These are phyloP conservation scores for Maconellicoccus hirsutus DNA, from an alignment of 1,140 invertebrate species.

Conservation along the genomic window DNA sequence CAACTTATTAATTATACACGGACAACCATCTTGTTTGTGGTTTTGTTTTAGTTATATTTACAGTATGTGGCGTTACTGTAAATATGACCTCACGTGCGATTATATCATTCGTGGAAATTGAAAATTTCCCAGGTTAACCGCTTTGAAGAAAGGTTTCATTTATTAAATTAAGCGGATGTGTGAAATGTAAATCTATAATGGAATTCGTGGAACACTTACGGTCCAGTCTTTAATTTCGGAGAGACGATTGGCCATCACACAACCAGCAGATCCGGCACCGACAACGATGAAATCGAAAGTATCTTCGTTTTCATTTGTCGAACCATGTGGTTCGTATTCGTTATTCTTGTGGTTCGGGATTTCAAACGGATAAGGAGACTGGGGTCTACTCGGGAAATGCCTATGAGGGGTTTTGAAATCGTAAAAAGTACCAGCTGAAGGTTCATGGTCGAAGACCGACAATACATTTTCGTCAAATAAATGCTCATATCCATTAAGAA, in stretches of 20 bases:
- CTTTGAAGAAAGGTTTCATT: too few relatives aligned
- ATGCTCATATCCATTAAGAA: slow-evolving; percentile 25
- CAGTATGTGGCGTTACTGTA: too few relatives aligned
- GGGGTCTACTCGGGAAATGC: not conserved
- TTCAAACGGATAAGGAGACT: not conserved
- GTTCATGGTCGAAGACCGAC: slow-evolving; percentile 25
- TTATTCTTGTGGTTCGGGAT: not conserved
- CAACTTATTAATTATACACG: too few relatives aligned
- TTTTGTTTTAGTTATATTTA: too few relatives aligned
- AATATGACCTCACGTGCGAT: too few relatives aligned
- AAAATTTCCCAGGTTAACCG: too few relatives aligned
- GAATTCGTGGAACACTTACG: slow-evolving; percentile 23
- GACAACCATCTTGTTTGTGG: too few relatives aligned
- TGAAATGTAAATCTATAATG: too few relatives aligned
- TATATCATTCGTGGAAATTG: too few relatives aligned
- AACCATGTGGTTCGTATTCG: not conserved
- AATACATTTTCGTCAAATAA: slow-evolving; percentile 25
- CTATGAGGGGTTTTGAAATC: not conserved
- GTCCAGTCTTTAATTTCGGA: slow-evolving; percentile 29
- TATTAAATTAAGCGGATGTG: too few relatives aligned
- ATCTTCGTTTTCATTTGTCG: not conserved
- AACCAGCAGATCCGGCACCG: slow-evolving; percentile 36
- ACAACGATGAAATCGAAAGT: slow-evolving; percentile 46
- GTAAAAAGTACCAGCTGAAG: not conserved
- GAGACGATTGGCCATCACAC: slow-evolving; percentile 30